Evolutionary conservation across 2,113 vertebrate species (phyloP).

Genomic region (Numenius arquata): DNA sequence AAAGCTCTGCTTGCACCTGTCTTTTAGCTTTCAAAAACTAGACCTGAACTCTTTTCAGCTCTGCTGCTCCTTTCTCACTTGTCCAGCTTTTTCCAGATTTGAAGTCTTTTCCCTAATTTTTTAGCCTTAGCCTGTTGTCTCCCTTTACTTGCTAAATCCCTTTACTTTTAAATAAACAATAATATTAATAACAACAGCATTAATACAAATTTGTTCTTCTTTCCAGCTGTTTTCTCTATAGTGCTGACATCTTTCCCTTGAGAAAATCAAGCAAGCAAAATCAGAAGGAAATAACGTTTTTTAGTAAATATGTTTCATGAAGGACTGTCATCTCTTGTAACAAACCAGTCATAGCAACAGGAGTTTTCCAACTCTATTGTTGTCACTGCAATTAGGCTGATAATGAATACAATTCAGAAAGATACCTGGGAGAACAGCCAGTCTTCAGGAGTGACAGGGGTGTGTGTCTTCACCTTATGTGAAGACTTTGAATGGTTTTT

Average conservation of each 20-base stretch:
- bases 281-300: neutral
- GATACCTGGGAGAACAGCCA: neutral
- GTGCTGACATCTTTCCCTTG: neutral
- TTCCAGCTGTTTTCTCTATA: neutral
- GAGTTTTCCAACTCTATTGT: neutral
- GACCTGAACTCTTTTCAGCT: neutral
- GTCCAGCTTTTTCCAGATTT: neutral
- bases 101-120: neutral
- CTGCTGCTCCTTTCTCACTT: neutral
- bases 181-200: neutral
- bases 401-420: neutral
- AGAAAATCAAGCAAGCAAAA: neutral
- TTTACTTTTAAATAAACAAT: neutral
- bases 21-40: neutral
- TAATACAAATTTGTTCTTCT: neutral
- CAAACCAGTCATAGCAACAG: neutral
- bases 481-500: neutral
- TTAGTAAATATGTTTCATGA: neutral
- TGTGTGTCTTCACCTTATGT: neutral
- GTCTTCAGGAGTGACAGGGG: neutral
- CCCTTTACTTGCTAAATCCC: neutral
- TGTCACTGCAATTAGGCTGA: neutral
- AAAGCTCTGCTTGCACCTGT: neutral
- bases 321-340: neutral
- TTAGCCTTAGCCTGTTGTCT: neutral